Conservation (phyloP, 2,888 invertebrate species). For the Suillia variegata region DNA sequence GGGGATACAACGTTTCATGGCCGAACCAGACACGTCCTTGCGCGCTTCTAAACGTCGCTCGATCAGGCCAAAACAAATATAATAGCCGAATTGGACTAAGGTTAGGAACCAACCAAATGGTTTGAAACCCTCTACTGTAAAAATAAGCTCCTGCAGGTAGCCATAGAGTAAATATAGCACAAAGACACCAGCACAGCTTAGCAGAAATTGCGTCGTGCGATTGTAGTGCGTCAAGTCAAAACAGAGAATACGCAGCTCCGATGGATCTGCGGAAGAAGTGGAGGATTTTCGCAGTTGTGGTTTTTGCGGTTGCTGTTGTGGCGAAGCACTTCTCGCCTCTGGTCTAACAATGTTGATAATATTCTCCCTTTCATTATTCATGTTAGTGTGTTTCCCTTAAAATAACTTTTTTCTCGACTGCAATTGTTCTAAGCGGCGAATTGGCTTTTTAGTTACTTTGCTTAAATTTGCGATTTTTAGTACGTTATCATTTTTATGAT, state of each 20-base stretch:
- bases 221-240: conserved; percentile 72
- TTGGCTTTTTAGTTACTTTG: too few species aligned
- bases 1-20: conserved; percentile 76
- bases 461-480: too few species aligned
- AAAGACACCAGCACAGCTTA: conserved; percentile 82
- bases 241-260: conserved; percentile 72
- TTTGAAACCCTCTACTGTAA: conserved; percentile 86
- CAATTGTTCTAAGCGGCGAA: too few species aligned
- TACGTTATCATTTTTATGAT: too few species aligned
- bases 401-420: too few species aligned
- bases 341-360: neutral
- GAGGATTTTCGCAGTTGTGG: conserved; percentile 21
- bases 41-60: conserved; percentile 68
- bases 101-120: conserved; percentile 93
- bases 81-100: conserved; percentile 87
- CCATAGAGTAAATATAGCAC: conserved; percentile 89
- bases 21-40: conserved; percentile 36
- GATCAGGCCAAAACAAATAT: conserved; percentile 77
- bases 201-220: conserved; percentile 71
- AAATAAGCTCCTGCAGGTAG: conserved; percentile 90
- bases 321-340: neutral
- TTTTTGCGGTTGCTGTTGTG: neutral
- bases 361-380: neutral
- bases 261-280: conserved; percentile 12
- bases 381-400: too few species aligned